Evolutionary conservation across 2,113 vertebrate species (phyloP).

Genomic region (Scophthalmus maximus): DNA sequence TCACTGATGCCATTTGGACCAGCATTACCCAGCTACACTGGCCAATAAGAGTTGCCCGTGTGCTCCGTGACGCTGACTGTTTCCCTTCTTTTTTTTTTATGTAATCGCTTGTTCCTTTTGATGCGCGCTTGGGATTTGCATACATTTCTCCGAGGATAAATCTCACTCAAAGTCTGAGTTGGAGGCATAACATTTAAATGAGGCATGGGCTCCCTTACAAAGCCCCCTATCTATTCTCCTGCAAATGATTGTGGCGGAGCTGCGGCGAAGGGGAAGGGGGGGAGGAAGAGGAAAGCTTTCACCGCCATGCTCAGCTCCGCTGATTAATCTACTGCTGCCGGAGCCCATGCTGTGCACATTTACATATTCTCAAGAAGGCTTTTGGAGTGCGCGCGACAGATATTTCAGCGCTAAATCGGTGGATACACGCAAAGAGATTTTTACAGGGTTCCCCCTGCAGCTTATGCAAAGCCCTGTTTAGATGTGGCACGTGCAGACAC

Average conservation of each 20-base stretch:
- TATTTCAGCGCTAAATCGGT: constrained; percentile 67
- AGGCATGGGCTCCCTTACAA: constrained; percentile 76
- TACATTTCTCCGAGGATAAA: constrained; percentile 83
- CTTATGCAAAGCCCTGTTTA: constrained; percentile 67
- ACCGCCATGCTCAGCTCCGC: constrained; percentile 65
- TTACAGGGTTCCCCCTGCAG: constrained; percentile 55
- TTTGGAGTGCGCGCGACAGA: constrained; percentile 66
- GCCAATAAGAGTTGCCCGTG: constrained; percentile 51
- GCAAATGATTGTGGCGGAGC: constrained; percentile 76
- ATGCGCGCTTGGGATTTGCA: constrained; percentile 82
- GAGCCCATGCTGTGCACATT: constrained; percentile 80
- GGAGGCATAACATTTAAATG: constrained; percentile 85
- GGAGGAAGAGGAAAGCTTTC: constrained; percentile 57
- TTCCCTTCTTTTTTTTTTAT: constrained; percentile 75
- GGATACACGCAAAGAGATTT: constrained; percentile 56
- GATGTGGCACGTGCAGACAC: constrained; percentile 56
- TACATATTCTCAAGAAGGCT: constrained; percentile 80
- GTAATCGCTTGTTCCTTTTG: constrained; percentile 83
- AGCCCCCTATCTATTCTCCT: constrained; percentile 78
- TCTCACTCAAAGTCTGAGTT: constrained; percentile 77
- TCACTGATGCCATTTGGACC: constrained; percentile 55
- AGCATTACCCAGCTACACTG: constrained; percentile 26
- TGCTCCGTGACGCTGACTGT: constrained; percentile 58
- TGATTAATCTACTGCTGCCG: constrained; percentile 80
- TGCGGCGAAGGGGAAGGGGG: constrained; percentile 36